Percentiles rank a stretch among this genome's conserved stretches.
These are phyloP conservation scores for Alentia gelatinosa DNA, from an alignment of 2,888 invertebrate species.

Conservation along the genomic window DNA sequence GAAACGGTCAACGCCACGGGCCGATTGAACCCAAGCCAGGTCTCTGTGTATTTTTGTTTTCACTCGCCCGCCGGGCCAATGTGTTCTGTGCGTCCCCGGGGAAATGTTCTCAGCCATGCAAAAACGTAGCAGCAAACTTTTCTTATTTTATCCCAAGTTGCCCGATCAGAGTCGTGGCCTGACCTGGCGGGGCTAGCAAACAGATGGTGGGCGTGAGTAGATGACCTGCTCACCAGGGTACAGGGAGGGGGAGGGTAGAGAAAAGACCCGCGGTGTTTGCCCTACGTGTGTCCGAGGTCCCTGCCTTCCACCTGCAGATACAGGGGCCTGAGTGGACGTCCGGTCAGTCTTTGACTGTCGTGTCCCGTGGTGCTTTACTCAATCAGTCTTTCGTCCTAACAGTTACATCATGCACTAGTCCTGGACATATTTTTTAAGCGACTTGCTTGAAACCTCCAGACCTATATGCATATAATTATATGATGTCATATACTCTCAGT, in stretches of 20 bases:
- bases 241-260: not conserved
- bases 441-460: no score
- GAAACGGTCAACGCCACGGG: constrained; percentile 6
- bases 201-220: not conserved
- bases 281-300: constrained; percentile 1
- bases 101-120: not conserved
- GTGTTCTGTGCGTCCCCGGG: not conserved
- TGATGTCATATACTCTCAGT: no score
- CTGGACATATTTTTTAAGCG: no score
- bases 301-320: no score
- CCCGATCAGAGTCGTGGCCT: not conserved
- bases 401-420: no score
- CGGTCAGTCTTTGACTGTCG: no score
- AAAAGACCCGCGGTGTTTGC: not conserved
- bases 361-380: no score
- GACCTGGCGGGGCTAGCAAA: not conserved
- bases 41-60: not conserved
- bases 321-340: no score
- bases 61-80: not conserved
- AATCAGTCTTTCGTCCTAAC: no score
- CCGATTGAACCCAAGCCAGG: not conserved
- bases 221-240: not conserved
- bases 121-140: not conserved
- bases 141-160: not conserved
- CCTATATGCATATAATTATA: no score